Base-by-base conservation (phyloP, 1,140 invertebrate species). In the Drosophila serrata region DNA sequence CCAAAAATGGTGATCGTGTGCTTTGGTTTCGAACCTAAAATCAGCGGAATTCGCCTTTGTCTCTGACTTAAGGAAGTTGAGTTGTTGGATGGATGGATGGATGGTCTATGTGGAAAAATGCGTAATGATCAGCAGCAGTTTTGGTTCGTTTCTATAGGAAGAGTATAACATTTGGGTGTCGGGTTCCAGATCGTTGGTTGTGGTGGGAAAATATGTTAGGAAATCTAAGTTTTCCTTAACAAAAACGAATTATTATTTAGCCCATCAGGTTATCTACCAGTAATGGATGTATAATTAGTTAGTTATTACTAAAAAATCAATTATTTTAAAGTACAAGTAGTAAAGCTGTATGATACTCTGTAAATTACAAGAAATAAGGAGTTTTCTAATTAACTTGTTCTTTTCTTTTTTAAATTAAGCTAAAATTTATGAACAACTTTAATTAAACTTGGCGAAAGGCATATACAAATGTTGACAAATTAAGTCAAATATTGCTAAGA, bases 1-100 rank as follows among this genome's bases (percentile, higher is more conserved):
- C 73, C 74, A 77, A 77, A 75, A 68, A 77, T 60, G 74, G 74
- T 40, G 45, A 75, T 37, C 40, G 61, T 69, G 65, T 65, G 61
- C 64, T 49, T 37, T 33, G 40, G 39, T 57, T 56, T 75, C 51
- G 46, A 31, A 40, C 46, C 42, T 33, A 76, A 43, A 75, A 76
- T 49, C 31, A 55, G 55, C 75, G 74, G 62, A 57, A 60, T 59
- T 77, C 5, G 48, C 42, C 49, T 64, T 75, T 64, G 73, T 64
- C 43, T 64, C 13, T 45, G 22, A 13, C 8, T 42, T 13, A 60
- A 55, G 74, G 73, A 75, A 69, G 65, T 69, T 35, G n/a, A 15
- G 27, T 24, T 63, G 31, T 27, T 64, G 37, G 37, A 29, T 29
- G 33, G 33, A 56, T 53, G 60, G 61, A 15, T 60, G 37, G 37